These are phyloP conservation scores for Amphiduros pacificus DNA, from an alignment of 2,888 invertebrate species.

Conservation along the genomic window DNA sequence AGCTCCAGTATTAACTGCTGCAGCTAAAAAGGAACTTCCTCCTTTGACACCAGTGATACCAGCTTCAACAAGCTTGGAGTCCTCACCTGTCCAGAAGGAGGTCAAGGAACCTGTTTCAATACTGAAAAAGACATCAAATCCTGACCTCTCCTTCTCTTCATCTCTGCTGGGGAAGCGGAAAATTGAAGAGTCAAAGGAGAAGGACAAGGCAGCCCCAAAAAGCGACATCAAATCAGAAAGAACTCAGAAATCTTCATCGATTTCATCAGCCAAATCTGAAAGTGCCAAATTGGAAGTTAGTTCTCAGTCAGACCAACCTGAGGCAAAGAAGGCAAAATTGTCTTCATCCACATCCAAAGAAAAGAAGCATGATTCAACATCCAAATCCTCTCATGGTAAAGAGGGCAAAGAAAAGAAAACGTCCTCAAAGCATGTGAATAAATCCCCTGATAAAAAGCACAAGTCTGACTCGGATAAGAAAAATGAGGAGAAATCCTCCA, in stretches of 20 bases:
- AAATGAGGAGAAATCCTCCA: conserved; percentile 1
- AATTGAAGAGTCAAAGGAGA: conserved; percentile 6
- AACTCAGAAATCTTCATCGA: not conserved
- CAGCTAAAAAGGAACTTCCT: too few species aligned
- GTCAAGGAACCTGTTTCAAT: too few species aligned
- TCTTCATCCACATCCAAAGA: not conserved
- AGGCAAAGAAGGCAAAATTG: conserved; percentile 17
- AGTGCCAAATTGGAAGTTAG: too few species aligned
- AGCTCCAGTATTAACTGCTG: too few species aligned
- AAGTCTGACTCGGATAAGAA: conserved; percentile 4
- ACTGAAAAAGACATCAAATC: too few species aligned
- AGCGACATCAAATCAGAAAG: too few species aligned
- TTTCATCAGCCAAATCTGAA: too few species aligned
- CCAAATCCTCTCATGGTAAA: not conserved
- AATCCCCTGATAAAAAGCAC: conserved; percentile 18
- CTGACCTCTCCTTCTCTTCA: too few species aligned
- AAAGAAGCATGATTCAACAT: conserved; percentile 1
- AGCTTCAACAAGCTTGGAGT: too few species aligned
- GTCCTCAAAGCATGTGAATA: not conserved
- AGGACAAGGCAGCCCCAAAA: not conserved
- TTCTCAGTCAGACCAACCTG: not conserved
- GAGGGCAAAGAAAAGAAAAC: not conserved
- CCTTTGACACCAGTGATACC: too few species aligned
- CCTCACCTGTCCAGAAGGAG: too few species aligned
- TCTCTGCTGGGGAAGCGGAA: conserved; percentile 12